phyloP scores from a whole-genome alignment of 2,113 vertebrate species.

The Triplophysa dalaica region DNA sequence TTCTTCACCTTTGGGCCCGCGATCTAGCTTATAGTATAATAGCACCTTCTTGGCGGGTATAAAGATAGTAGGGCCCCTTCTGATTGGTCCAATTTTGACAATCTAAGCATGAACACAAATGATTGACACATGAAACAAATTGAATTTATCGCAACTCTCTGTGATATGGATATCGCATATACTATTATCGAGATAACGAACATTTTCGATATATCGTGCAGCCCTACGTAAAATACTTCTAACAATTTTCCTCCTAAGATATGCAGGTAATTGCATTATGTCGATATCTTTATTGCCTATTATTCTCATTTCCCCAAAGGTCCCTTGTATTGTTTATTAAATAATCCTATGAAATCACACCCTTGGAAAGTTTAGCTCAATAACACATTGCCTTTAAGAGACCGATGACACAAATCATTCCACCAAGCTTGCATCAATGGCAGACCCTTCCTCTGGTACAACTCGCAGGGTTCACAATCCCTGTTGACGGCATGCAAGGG shows the following conservation, averaged over 20 bases:
- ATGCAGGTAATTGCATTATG: slow-evolving; percentile 63
- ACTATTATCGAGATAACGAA: too few species aligned
- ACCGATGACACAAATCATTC: slow-evolving; percentile 51
- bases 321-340: slow-evolving; percentile 60
- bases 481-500: slow-evolving; percentile 34
- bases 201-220: too few species aligned
- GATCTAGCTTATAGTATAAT: too few species aligned
- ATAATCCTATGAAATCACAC: slow-evolving; percentile 54
- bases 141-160: too few species aligned
- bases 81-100: too few species aligned
- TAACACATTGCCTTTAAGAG: slow-evolving; percentile 47
- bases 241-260: background rate
- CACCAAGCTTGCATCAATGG: slow-evolving; percentile 45
- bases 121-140: too few species aligned
- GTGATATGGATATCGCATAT: too few species aligned
- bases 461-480: slow-evolving; percentile 53
- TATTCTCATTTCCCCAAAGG: slow-evolving; percentile 64
- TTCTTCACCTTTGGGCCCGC: too few species aligned
- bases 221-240: background rate
- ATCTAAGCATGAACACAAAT: too few species aligned
- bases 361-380: slow-evolving; percentile 43
- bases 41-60: too few species aligned
- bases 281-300: slow-evolving; percentile 53
- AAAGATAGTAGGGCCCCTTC: too few species aligned
- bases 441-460: slow-evolving; percentile 33